phyloP scores from a whole-genome alignment of 1,140 invertebrate genomes.

The Zophobas morio region DNA sequence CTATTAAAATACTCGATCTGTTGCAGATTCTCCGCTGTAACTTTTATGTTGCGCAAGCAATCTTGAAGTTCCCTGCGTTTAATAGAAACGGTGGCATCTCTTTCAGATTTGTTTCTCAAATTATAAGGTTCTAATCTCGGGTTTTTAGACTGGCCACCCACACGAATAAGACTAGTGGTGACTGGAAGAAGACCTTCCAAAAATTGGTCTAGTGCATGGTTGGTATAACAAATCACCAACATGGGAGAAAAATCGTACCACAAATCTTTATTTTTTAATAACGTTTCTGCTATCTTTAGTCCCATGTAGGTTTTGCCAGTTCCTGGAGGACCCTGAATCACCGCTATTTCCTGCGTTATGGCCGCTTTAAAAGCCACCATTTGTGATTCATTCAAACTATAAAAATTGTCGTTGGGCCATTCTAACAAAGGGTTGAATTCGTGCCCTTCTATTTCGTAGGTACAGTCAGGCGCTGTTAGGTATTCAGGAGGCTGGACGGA shows the following conservation, averaged over 20 bases:
- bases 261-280: conserved; percentile 70
- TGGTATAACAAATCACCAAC: conserved; percentile 87
- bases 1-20: conserved; percentile 41
- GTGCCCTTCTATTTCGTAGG: conserved; percentile 43
- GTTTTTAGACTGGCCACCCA: conserved; percentile 81
- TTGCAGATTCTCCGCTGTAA: conserved; percentile 42
- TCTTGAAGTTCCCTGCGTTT: conserved; percentile 7
- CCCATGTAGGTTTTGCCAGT: conserved; percentile 88
- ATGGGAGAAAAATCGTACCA: conserved; percentile 71
- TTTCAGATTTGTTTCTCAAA: conserved; percentile 58
- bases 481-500: conserved; percentile 56
- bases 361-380: conserved; percentile 73
- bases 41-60: conserved; percentile 45
- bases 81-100: conserved; percentile 14
- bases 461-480: conserved; percentile 40
- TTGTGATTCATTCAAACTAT: conserved; percentile 74
- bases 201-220: conserved; percentile 92
- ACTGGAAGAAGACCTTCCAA: conserved; percentile 78
- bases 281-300: conserved; percentile 74
- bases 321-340: conserved; percentile 88
- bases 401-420: conserved; percentile 44
- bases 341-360: conserved; percentile 74
- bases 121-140: conserved; percentile 71
- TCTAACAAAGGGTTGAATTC: conserved; percentile 42
- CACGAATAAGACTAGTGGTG: conserved; percentile 76